A percentile compares a stretch with the other conserved stretches of the same genome.
These are phyloP conservation scores for Crossaster papposus DNA, from an alignment of 53 echinoderm and acorn worm genomes.

Conservation along the genomic window DNA sequence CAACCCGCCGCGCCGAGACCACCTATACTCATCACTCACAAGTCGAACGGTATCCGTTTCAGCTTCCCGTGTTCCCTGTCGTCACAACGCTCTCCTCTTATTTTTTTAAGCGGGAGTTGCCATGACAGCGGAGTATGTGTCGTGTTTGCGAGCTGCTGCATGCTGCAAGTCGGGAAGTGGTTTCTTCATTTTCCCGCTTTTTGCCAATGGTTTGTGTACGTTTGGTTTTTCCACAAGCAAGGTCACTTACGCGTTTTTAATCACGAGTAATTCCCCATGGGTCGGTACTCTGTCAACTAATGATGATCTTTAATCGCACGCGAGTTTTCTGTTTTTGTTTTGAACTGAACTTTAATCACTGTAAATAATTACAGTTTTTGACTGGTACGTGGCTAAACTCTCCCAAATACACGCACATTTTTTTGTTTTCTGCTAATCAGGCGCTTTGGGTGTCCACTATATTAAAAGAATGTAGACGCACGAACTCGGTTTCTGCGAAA, in stretches of 20 bases:
- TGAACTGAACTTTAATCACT: not conserved
- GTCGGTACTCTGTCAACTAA: not conserved
- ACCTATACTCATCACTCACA: not conserved
- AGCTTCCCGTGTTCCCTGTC: not conserved
- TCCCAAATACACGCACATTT: not conserved
- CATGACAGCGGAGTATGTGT: not conserved
- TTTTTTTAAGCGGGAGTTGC: conserved; percentile 8
- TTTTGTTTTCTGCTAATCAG: not conserved
- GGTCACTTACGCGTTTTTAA: not conserved
- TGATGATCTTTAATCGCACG: not conserved
- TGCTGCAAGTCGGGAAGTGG: not conserved
- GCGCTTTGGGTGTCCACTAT: not conserved
- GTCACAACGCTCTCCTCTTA: not conserved
- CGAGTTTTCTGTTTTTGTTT: not conserved
- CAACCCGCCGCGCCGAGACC: not conserved
- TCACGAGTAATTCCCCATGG: not conserved
- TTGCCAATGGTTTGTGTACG: not conserved
- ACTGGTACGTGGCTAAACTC: not conserved
- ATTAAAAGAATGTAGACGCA: not conserved
- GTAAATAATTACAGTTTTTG: not conserved
- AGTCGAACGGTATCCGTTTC: not conserved
- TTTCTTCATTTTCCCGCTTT: not conserved
- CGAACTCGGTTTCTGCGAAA: not conserved
- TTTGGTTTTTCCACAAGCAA: not conserved
- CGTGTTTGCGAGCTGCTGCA: not conserved